Conservation (phyloP, 2,888 invertebrate genomes). For the Brachylomia viminalis region DNA sequence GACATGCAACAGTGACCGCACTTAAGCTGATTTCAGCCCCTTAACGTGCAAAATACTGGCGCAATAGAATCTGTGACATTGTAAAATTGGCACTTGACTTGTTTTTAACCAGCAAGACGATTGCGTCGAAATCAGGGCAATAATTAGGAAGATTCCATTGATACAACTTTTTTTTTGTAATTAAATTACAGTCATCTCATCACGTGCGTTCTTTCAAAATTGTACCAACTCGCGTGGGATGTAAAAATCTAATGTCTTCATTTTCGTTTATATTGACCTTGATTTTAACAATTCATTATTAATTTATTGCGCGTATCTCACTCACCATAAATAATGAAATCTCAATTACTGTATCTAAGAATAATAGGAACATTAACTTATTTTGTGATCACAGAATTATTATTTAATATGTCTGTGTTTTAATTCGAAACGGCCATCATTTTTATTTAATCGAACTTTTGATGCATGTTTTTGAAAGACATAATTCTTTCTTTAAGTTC, state of each 20-base stretch:
- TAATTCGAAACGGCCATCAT: conserved; percentile 14
- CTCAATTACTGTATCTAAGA: conserved; percentile 19
- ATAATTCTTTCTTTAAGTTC: conserved; percentile 15
- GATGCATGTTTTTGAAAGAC: conserved; percentile 20
- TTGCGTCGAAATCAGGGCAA: background rate
- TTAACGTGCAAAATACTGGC: too few relatives aligned
- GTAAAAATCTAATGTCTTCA: conserved; percentile 15
- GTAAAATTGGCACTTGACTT: conserved; percentile 11
- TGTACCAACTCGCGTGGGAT: conserved; percentile 19
- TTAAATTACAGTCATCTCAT: background rate
- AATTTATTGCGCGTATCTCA: background rate
- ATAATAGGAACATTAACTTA: conserved; percentile 25
- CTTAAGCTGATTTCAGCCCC: too few relatives aligned
- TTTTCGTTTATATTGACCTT: conserved; percentile 7
- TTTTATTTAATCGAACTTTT: conserved; percentile 33
- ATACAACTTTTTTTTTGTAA: conserved; percentile 4
- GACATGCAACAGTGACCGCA: too few relatives aligned
- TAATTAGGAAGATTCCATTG: conserved; percentile 34
- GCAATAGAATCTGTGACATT: background rate
- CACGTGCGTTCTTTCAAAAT: background rate
- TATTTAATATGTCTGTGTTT: conserved; percentile 11
- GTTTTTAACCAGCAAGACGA: background rate
- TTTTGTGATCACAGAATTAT: conserved; percentile 23
- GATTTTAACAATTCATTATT: conserved; percentile 11
- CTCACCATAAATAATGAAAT: background rate